Conservation (phyloP, 2,888 invertebrate species). For the Microctonus brassicae region DNA sequence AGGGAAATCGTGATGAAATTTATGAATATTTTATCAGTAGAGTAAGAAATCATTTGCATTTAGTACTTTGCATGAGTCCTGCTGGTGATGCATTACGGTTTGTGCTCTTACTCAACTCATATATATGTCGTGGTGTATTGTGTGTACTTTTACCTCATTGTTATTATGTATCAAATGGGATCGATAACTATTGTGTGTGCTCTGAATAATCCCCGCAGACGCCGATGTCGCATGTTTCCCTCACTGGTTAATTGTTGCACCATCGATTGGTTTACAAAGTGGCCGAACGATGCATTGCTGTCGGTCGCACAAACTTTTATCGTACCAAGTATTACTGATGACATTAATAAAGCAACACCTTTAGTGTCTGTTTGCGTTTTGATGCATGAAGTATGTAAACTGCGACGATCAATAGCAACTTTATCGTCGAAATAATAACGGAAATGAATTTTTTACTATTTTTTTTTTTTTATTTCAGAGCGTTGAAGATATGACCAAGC, state of each 20-base stretch:
- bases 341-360: constrained; percentile 70
- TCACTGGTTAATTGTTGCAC: constrained; percentile 92
- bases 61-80: constrained; percentile 92
- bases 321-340: constrained; percentile 72
- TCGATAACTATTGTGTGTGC: background rate
- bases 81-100: constrained; percentile 89
- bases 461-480: constrained; percentile 71
- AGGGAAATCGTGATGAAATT: constrained; percentile 81
- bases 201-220: constrained; percentile 69
- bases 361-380: constrained; percentile 79
- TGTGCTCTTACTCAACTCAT: background rate
- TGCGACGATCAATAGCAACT: background rate
- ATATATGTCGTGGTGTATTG: background rate
- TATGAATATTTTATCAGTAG: constrained; percentile 88
- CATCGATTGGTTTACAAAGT: constrained; percentile 94
- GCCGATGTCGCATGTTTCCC: constrained; percentile 93
- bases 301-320: constrained; percentile 85
- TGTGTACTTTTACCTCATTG: background rate
- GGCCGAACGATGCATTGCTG: constrained; percentile 89
- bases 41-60: constrained; percentile 85
- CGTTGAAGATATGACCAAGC: constrained; percentile 82
- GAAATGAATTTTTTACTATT: background rate
- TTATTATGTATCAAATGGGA: background rate
- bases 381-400: constrained; percentile 78
- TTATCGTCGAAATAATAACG: background rate